Conservation (phyloP, 35 echinoderm and acorn worm species). For the Eucidaris tribuloides region DNA sequence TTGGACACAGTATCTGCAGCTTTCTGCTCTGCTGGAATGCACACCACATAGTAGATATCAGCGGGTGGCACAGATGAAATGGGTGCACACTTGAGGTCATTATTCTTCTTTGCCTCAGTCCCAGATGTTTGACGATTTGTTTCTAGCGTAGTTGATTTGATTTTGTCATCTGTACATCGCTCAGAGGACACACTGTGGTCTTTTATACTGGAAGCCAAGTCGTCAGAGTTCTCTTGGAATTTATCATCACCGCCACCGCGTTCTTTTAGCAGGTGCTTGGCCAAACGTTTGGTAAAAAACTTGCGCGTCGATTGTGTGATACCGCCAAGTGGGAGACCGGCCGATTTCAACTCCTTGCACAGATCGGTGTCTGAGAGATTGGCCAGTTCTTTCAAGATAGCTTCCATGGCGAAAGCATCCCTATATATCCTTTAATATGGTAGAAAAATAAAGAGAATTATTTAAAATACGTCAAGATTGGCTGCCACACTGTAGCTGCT, state of each 20-base stretch:
- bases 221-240: not conserved
- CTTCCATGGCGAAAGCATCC: no score
- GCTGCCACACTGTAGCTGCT: no score
- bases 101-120: no score
- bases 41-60: slow-evolving; percentile 49
- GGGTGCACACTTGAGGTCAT: no score
- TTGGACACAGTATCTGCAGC: no score
- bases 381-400: not conserved
- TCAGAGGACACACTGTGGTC: not conserved
- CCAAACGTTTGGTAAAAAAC: slow-evolving; percentile 74
- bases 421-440: no score
- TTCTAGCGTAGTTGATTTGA: not conserved
- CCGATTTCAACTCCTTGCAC: slow-evolving; percentile 36
- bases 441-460: no score
- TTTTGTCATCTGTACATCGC: not conserved
- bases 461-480: no score
- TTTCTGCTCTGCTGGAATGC: slow-evolving; percentile 39
- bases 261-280: slow-evolving; percentile 39
- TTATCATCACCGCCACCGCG: not conserved
- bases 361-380: slow-evolving; percentile 44
- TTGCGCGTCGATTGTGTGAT: slow-evolving; percentile 71
- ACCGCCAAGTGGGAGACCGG: slow-evolving; percentile 47
- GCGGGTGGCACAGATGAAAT: not conserved
- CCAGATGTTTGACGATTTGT: not conserved
- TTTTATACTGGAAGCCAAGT: not conserved